Base-by-base conservation (phyloP, 2,888 invertebrate species). In the Lycia hirtaria region DNA sequence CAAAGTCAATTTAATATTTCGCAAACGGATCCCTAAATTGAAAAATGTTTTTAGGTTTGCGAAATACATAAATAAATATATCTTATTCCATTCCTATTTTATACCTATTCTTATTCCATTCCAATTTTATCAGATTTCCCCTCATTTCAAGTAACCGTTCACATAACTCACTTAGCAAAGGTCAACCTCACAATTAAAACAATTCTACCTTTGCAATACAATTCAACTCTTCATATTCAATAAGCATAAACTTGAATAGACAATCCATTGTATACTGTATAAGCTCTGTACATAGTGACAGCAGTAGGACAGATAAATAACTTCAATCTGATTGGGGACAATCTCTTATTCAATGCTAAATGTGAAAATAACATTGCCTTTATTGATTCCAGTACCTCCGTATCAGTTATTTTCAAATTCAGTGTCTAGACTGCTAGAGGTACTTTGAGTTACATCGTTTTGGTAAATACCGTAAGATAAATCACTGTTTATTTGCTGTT, bases 161-260 rank as follows among this genome's bases (percentile, higher is more conserved):
- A 43, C 43, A 58, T 58, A 52, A 43, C 37, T 58, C 57, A 35
- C n/a, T 38, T 40, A 4, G 19, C 14, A 37, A 48, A 58, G 57
- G 57, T 58, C 57, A 49, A 12, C 15, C 24, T 20, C 28, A 48
- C 57, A 53, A 58, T 58, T 58, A 58, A 58, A 52, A 48, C 52
- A 53, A 48, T 58, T 48, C n/a, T n/a, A n/a, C 57, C 52, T 58
- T 49, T 48, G 52, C 44, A 44, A 47, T 51, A 56, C 57, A 48
- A 58, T 58, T 58, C 48, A 32, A 49, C 12, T 57, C 48, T 58
- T 58, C 52, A 53, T 58, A 48, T 58, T 58, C 52, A 58, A 58
- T 58, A 58, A 58, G 48, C 52, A 58, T 58, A 56, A 56, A 47
- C 41, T 51, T n/a, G 40, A 58, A 58, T 49, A 58, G 52, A 49